Conservation (phyloP, 2,113 vertebrate genomes). For the Saguinus midas region DNA sequence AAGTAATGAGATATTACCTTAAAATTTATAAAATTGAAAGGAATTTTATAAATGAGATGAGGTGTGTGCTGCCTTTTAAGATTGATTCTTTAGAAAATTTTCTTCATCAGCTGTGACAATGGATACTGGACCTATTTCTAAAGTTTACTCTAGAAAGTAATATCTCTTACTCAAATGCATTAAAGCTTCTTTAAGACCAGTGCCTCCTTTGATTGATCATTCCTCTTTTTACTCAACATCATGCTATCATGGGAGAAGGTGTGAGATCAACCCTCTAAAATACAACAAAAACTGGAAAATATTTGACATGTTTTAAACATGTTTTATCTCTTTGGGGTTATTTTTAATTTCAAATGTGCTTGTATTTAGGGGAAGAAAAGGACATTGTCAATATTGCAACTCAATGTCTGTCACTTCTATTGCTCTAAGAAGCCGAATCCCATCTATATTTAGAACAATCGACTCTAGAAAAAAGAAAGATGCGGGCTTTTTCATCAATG, state of each 20-base stretch:
- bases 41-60: neutral
- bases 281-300: neutral
- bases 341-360: neutral
- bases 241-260: neutral
- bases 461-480: constrained; percentile 12
- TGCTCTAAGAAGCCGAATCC: neutral
- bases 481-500: constrained; percentile 36
- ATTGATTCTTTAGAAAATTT: neutral
- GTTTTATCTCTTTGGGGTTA: neutral
- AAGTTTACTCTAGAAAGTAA: neutral
- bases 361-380: neutral
- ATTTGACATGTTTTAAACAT: neutral
- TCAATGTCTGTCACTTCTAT: neutral
- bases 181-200: neutral
- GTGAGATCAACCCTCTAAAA: neutral
- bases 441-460: constrained; percentile 54
- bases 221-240: neutral
- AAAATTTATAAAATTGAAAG: neutral
- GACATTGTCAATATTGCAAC: neutral
- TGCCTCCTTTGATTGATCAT: neutral
- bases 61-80: neutral
- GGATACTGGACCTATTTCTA: neutral
- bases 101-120: neutral
- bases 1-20: neutral
- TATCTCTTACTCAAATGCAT: neutral